These are phyloP conservation scores for Drosophila niveifrons DNA, from an alignment of 2,888 invertebrate genomes.

Conservation along the genomic window DNA sequence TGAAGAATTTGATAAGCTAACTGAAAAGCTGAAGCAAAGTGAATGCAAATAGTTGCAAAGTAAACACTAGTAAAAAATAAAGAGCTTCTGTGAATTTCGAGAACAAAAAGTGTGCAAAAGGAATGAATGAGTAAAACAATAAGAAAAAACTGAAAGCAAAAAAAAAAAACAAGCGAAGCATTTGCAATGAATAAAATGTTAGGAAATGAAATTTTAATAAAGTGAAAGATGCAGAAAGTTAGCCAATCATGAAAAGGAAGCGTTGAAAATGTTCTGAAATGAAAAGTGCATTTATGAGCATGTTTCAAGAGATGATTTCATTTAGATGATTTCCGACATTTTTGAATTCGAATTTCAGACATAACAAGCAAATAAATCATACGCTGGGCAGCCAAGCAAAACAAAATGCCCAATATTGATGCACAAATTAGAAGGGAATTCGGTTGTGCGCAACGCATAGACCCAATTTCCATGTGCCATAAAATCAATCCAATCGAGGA, in stretches of 20 bases:
- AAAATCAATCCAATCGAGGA: conserved; percentile 30
- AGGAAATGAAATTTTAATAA: conserved; percentile 1
- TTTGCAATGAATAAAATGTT: conserved; percentile 6
- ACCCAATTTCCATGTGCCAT: conserved; percentile 46
- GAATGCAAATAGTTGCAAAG: conserved; percentile 23
- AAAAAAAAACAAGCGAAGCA: conserved; percentile 4
- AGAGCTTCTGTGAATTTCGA: conserved; percentile 6
- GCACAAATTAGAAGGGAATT: conserved; percentile 48
- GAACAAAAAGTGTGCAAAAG: background rate
- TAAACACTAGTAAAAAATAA: conserved; percentile 5
- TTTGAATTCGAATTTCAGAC: conserved; percentile 8
- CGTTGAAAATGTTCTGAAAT: background rate
- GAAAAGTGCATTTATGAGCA: background rate
- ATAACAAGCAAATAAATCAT: conserved; percentile 14
- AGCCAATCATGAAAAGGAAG: background rate
- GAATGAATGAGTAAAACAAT: conserved; percentile 25
- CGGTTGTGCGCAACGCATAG: conserved; percentile 44
- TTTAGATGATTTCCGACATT: background rate
- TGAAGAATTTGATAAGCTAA: conserved; percentile 7
- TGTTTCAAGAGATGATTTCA: background rate
- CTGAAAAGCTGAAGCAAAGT: conserved; percentile 5
- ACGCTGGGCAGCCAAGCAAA: conserved; percentile 26
- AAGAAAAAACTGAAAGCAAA: background rate
- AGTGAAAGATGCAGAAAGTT: background rate
- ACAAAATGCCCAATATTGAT: conserved; percentile 27